A percentile compares a stretch with the other conserved stretches of the same genome.
phyloP scores from a whole-genome alignment of 2,797 vertebrate species.

The Epinephelus coioides region DNA sequence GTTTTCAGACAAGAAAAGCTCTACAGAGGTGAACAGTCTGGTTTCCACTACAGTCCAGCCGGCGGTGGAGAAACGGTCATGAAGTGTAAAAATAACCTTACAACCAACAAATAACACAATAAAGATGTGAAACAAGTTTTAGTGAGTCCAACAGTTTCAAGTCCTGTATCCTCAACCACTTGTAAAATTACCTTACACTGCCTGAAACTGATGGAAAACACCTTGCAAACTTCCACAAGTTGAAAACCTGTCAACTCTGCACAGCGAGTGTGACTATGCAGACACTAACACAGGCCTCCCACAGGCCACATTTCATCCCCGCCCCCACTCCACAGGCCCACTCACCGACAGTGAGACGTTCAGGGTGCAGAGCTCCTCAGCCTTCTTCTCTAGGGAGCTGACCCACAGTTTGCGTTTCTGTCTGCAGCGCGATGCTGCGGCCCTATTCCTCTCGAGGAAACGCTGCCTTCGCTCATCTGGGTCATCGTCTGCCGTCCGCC shows the following conservation, averaged over 20 bases:
- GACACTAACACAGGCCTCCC: conserved; percentile 19
- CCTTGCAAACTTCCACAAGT: conserved; percentile 33
- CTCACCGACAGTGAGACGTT: conserved; percentile 97
- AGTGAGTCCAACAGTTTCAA: conserved; percentile 2
- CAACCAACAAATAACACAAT: conserved; percentile 26
- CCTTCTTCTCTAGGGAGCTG: conserved; percentile 95
- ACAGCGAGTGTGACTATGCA: conserved; percentile 5
- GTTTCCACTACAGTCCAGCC: background rate
- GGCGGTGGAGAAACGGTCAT: conserved; percentile 6
- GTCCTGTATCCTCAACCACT: conserved; percentile 6
- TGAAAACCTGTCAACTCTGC: conserved; percentile 7
- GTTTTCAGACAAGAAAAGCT: conserved; percentile 2
- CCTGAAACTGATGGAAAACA: conserved; percentile 28
- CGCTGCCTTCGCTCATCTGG: conserved; percentile 96
- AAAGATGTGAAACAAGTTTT: conserved; percentile 32
- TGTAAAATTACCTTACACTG: conserved; percentile 7
- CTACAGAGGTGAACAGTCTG: conserved; percentile 5
- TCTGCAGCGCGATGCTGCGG: conserved; percentile 95
- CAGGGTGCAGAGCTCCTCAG: conserved; percentile 93
- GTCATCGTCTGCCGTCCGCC: conserved; percentile 93
- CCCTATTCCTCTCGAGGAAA: conserved; percentile 96
- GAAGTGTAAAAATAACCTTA: conserved; percentile 8
- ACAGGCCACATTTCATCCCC: conserved; percentile 1
- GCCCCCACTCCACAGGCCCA: conserved; percentile 50
- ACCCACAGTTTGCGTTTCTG: conserved; percentile 98